Conservation (phyloP, 2,113 vertebrate genomes). For the Cephalopholis sonnerati region DNA sequence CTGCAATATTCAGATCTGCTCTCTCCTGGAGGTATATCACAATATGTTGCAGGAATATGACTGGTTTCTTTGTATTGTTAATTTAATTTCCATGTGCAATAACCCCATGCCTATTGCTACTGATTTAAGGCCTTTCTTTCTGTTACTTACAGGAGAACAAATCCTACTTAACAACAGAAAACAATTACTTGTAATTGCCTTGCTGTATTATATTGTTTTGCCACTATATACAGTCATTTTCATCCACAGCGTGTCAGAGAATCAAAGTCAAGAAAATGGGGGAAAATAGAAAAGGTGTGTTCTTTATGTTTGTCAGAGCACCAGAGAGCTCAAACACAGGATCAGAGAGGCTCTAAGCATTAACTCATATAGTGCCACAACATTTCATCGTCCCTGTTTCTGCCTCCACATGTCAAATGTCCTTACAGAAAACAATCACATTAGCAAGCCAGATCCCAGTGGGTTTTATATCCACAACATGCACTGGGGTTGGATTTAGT, state of each 20-base stretch:
- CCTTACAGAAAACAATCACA: constrained; percentile 51
- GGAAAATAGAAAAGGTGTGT: not conserved
- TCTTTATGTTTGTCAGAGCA: not conserved
- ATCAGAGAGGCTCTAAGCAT: not conserved
- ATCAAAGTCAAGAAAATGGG: not conserved
- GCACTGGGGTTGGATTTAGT: constrained; percentile 52
- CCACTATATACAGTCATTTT: not conserved
- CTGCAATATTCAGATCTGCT: constrained; percentile 5
- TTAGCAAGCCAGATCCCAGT: constrained; percentile 49
- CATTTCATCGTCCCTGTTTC: constrained; percentile 23
- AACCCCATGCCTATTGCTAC: not conserved
- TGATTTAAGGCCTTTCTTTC: not conserved
- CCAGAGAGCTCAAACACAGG: not conserved
- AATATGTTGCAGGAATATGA: not conserved
- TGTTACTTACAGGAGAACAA: not conserved
- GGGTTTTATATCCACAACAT: constrained; percentile 50
- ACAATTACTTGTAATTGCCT: not conserved
- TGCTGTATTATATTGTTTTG: not conserved
- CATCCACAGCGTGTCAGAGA: not conserved
- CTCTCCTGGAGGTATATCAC: too few relatives aligned
- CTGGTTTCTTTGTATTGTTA: not conserved
- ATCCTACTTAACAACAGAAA: not conserved
- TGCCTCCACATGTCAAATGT: constrained; percentile 38
- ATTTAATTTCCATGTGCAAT: not conserved
- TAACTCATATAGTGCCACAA: not conserved